A percentile compares a stretch with the other conserved stretches of the same genome.
Conservation (phyloP, 2,888 invertebrate species). For the Brenthis daphne region DNA sequence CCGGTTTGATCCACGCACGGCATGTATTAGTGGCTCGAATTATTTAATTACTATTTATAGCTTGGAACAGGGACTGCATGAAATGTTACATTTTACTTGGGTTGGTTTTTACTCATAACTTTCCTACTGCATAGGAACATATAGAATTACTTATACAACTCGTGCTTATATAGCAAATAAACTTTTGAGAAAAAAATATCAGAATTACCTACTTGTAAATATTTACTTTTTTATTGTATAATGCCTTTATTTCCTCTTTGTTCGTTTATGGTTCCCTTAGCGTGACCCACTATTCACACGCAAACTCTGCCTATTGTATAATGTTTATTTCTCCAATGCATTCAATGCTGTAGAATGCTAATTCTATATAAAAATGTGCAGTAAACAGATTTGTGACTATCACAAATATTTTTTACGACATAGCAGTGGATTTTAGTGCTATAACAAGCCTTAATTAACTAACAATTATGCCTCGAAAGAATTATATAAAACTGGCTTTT, state of each 20-base stretch:
- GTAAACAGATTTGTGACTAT: too few relatives aligned
- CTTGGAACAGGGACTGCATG: slow-evolving; percentile 25
- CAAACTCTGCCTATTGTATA: slow-evolving; percentile 41
- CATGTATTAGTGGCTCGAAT: slow-evolving; percentile 66
- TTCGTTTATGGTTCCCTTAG: slow-evolving; percentile 23
- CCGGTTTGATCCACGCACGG: slow-evolving; percentile 58
- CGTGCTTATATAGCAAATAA: too few relatives aligned
- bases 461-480: too few relatives aligned
- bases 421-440: too few relatives aligned
- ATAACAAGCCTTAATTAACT: too few relatives aligned
- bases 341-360: neutral
- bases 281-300: slow-evolving; percentile 52
- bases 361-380: neutral
- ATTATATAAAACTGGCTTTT: too few relatives aligned
- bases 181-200: too few relatives aligned
- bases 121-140: neutral
- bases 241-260: slow-evolving; percentile 20
- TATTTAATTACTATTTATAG: slow-evolving; percentile 71
- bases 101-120: neutral
- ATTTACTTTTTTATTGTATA: slow-evolving; percentile 4
- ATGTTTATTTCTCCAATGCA: slow-evolving; percentile 22
- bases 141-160: neutral
- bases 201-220: neutral
- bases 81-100: slow-evolving; percentile 11
- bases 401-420: too few relatives aligned